Percentiles rank a stretch among this genome's conserved stretches.
Conservation (phyloP, 2,113 vertebrate genomes). For the Rhabdomys dilectus region DNA sequence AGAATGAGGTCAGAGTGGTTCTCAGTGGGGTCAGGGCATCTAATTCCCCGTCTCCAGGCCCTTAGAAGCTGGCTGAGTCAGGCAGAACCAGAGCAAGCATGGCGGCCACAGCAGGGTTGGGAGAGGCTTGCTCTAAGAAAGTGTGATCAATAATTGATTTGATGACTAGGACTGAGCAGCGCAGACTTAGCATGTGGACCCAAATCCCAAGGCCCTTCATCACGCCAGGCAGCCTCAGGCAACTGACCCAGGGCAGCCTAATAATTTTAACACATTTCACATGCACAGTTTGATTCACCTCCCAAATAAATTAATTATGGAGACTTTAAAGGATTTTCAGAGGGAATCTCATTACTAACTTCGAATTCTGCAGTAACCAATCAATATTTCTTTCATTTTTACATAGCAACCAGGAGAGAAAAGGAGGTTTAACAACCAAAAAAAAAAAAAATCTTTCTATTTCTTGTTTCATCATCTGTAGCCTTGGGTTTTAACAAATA, state of each 20-base stretch:
- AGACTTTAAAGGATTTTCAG: conserved; percentile 79
- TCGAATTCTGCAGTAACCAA: conserved; percentile 40
- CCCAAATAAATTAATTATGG: conserved; percentile 81
- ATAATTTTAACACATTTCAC: conserved; percentile 68
- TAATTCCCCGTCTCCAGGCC: neutral
- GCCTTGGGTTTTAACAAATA: neutral
- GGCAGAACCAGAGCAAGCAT: no score
- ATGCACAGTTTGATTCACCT: conserved; percentile 54
- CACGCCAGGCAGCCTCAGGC: neutral
- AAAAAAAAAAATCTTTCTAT: neutral
- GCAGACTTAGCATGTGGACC: accelerated
- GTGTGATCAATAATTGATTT: conserved; percentile 39
- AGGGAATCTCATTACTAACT: conserved; percentile 80
- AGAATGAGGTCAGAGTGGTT: neutral
- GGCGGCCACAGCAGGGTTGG: neutral
- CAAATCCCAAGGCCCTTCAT: neutral
- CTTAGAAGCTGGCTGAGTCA: neutral
- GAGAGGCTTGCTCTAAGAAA: accelerated
- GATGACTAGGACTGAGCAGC: neutral
- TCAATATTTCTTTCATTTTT: conserved; percentile 79
- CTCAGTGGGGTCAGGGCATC: accelerated
- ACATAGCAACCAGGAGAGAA: conserved; percentile 54
- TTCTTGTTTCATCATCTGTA: conserved; percentile 53
- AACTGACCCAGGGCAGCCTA: neutral
- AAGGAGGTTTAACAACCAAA: neutral